Base-by-base conservation (phyloP, 2,888 invertebrate species). In the Zygothrica quintamaculata region DNA sequence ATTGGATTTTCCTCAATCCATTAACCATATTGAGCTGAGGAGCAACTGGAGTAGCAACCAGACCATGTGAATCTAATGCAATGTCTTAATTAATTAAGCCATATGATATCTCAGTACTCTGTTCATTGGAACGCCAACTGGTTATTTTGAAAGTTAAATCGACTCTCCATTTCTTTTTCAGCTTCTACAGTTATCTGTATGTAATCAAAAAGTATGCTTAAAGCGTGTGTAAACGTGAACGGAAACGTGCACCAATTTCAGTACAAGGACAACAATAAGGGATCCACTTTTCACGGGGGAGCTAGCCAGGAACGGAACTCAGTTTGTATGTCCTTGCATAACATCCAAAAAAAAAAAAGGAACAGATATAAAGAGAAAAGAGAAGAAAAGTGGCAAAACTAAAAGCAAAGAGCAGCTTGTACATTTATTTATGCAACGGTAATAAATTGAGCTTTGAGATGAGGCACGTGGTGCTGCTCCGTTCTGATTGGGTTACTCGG, bases 51-150 rank as follows among this genome's bases (percentile, higher is more conserved):
- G 33, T 37, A 12, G 42, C 25, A 26, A 36, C 40, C 48, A 34
- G 44, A n/a, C 52, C 39, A 58, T 47, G 33, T 34, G 58, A 59
- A 48, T 16, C 51, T 46, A 29, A 22, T 29, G 43, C 60, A 76
- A 55, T 48, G 47, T 48, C 39, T 48, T 65, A 65, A 78, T 75
- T 77, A 74, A 72, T 72, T 81, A 47, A 29, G n/a, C 29, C 51
- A 48, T 42, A 71, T 29, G 65, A 68, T 67, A 52, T 11, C 9
- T 5, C 13, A 15, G 25, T 15, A 18, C 60, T 61, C 55, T 25
- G 47, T 51, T 50, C 47, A 55, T 40, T 16, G n/a, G 44, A 58
- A 43, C 65, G 50, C 36, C 44, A 43, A 59, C 43, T 57, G 72
- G 57, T 53, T 42, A 46, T 60, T 65, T 67, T 64, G 58, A 34